Evolutionary conservation across 1,140 invertebrate genomes (phyloP).

Genomic region (Sinonovacula constricta): DNA sequence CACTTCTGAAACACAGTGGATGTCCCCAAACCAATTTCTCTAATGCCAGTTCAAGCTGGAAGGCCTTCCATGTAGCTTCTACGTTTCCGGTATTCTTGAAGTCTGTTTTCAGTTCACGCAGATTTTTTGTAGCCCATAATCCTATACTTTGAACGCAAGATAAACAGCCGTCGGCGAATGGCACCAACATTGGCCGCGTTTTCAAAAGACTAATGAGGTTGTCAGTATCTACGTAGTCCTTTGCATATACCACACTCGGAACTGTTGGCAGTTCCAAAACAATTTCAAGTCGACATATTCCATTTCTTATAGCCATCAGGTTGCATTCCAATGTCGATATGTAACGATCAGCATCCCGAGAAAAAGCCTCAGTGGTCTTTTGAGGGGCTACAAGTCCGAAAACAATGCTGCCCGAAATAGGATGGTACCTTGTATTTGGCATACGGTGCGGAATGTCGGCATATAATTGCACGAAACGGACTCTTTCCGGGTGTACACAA

Average conservation of each 20-base stretch:
- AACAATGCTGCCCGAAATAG: not conserved
- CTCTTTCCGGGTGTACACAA: not conserved
- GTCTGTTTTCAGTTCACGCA: not conserved
- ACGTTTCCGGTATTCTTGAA: slow-evolving; percentile 1
- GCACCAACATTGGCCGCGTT: not conserved
- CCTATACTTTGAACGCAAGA: not conserved
- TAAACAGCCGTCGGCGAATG: not conserved
- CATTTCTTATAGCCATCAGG: not conserved
- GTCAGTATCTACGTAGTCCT: not conserved
- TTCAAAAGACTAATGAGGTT: not conserved
- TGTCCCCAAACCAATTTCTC: not conserved
- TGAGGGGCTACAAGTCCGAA: not conserved
- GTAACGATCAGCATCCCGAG: not conserved
- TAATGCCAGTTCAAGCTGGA: slow-evolving; percentile 9
- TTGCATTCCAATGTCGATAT: not conserved
- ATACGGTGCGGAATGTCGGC: slow-evolving; percentile 1
- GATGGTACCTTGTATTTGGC: slow-evolving; percentile 1
- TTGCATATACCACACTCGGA: not conserved
- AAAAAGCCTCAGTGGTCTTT: not conserved
- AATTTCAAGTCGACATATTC: slow-evolving; percentile 5
- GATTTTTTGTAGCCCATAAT: not conserved
- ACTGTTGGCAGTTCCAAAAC: not conserved
- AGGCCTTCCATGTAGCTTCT: slow-evolving; percentile 13
- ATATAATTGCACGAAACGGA: slow-evolving; percentile 8
- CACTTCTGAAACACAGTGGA: not conserved